A percentile compares a stretch with the other conserved stretches of the same genome.
Evolutionary conservation across 2,113 vertebrate species (phyloP).

Genomic region (Melozone crissalis): DNA sequence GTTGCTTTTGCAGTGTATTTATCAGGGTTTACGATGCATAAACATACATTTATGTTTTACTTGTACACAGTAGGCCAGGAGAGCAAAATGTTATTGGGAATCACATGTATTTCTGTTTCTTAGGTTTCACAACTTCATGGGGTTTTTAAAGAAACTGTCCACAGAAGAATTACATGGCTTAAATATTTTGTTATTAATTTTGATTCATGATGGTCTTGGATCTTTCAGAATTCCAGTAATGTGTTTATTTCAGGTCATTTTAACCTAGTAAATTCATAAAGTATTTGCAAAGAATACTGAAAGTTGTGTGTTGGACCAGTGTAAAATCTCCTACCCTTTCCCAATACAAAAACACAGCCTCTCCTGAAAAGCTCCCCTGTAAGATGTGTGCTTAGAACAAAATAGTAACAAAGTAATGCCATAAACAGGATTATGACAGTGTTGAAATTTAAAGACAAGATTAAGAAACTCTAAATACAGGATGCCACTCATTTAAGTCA

Average conservation of each 20-base stretch:
- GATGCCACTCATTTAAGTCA: not conserved
- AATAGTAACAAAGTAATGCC: not conserved
- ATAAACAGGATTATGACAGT: not conserved
- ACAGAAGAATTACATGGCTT: not conserved
- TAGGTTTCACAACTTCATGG: not conserved
- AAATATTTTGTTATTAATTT: not conserved
- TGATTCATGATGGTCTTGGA: not conserved
- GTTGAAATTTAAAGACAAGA: not conserved
- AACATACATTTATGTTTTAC: not conserved
- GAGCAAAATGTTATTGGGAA: not conserved
- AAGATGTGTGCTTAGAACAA: not conserved
- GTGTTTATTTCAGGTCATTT: not conserved
- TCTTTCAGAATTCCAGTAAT: not conserved
- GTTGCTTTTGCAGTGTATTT: not conserved
- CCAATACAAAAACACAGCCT: not conserved
- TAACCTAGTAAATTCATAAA: not conserved
- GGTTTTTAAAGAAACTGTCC: not conserved
- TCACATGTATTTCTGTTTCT: not conserved
- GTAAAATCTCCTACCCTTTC: not conserved
- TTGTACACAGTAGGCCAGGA: not conserved
- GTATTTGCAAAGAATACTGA: not conserved
- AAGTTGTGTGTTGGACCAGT: not conserved
- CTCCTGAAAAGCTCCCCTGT: not conserved
- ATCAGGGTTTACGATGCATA: not conserved
- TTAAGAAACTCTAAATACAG: not conserved